A percentile compares a stretch with the other conserved stretches of the same genome.
phyloP scores from a whole-genome alignment of 2,888 invertebrate species.

The Brassicogethes aeneus region DNA sequence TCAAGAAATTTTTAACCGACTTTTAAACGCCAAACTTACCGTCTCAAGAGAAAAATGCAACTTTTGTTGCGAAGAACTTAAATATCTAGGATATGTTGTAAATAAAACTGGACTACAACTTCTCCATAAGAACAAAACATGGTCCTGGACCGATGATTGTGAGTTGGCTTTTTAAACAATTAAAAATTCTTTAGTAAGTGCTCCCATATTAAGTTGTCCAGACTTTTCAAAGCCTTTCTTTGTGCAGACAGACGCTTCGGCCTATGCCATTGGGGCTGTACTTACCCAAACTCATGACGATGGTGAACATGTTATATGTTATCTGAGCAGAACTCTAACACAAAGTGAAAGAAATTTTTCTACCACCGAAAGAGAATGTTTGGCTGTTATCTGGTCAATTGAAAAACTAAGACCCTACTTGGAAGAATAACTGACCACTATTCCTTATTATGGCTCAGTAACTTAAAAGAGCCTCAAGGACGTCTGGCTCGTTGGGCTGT shows the following conservation, averaged over 20 bases:
- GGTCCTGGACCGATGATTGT: slow-evolving; percentile 6
- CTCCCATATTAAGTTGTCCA: slow-evolving; percentile 10
- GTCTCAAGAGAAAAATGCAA: slow-evolving; percentile 8
- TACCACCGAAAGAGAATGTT: slow-evolving; percentile 12
- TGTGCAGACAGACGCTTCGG: slow-evolving; percentile 10
- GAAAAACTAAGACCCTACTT: slow-evolving; percentile 12
- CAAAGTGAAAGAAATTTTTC: slow-evolving; percentile 11
- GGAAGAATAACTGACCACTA: slow-evolving; percentile 13
- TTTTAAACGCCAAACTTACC: slow-evolving; percentile 8
- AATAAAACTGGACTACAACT: slow-evolving; percentile 6
- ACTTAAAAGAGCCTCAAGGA: no score
- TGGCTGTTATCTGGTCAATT: slow-evolving; percentile 11
- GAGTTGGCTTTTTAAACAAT: slow-evolving; percentile 4
- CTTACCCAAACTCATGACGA: slow-evolving; percentile 5
- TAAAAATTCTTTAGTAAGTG: slow-evolving; percentile 6
- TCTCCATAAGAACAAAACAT: slow-evolving; percentile 7
- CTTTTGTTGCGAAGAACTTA: slow-evolving; percentile 5
- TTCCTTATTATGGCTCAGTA: no score
- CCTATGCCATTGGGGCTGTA: slow-evolving; percentile 14
- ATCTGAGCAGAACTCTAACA: neutral
- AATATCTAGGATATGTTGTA: slow-evolving; percentile 9
- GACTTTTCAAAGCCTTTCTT: slow-evolving; percentile 6
- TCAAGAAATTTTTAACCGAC: slow-evolving; percentile 3
- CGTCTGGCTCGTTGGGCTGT: no score
- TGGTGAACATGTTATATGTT: slow-evolving; percentile 5